Percentiles rank a stretch among this genome's conserved stretches.
Conservation (phyloP, 2,888 invertebrate species). For the Standfussiana lucernea region DNA sequence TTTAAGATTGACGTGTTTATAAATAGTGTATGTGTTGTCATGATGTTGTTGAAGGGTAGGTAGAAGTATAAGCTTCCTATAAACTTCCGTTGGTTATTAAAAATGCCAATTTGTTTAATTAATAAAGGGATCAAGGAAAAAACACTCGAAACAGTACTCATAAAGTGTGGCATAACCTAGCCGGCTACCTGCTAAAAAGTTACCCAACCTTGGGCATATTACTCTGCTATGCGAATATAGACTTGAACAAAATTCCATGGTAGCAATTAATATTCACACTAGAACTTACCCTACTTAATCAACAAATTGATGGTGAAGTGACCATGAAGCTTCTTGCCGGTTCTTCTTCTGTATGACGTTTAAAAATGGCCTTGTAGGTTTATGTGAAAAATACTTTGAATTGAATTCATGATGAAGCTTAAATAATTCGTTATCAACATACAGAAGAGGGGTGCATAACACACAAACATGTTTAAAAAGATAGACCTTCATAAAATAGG, state of each 20-base stretch:
- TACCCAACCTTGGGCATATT: background rate
- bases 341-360: background rate
- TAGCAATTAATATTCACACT: too few relatives aligned
- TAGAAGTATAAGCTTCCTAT: background rate
- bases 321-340: background rate
- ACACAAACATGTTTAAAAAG: background rate
- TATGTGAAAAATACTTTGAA: background rate
- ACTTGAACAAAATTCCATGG: background rate
- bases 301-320: background rate
- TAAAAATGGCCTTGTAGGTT: background rate
- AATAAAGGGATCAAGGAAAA: background rate
- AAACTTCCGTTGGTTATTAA: background rate
- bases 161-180: background rate
- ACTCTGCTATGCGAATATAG: background rate
- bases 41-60: background rate
- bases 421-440: background rate
- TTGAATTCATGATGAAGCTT: background rate
- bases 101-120: background rate
- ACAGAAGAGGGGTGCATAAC: background rate
- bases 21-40: slow-evolving; percentile 43
- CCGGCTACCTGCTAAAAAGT: background rate
- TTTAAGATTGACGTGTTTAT: slow-evolving; percentile 83
- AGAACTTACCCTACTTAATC: background rate
- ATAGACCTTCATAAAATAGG: background rate
- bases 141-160: background rate